phyloP scores from a whole-genome alignment of 2,797 vertebrate genomes.

The Simalia tracyae region DNA sequence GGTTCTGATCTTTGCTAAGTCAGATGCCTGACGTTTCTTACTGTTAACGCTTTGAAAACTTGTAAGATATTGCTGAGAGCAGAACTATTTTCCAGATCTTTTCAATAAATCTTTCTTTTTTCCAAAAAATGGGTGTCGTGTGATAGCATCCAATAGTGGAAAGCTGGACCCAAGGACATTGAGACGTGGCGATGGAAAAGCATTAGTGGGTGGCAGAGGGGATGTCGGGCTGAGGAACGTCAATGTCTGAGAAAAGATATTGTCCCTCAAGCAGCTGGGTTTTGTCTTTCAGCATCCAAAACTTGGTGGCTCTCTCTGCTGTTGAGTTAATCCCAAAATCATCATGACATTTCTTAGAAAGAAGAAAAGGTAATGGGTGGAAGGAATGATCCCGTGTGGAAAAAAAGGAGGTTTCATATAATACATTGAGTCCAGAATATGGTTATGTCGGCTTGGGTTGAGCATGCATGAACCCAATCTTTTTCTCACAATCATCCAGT shows the following conservation, averaged over 20 bases:
- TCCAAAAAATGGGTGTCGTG: constrained; percentile 51
- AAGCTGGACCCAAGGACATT: neutral
- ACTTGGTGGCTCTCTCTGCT: neutral
- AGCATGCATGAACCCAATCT: neutral
- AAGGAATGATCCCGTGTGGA: neutral
- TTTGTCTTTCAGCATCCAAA: neutral
- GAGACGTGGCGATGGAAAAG: fast-evolving
- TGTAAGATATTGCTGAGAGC: constrained; percentile 76
- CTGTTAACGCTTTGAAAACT: constrained; percentile 68
- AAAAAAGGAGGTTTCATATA: neutral
- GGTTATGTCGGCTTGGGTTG: no score
- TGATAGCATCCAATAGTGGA: neutral
- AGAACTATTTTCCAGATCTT: constrained; percentile 77
- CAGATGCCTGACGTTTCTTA: constrained; percentile 76
- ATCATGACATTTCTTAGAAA: neutral
- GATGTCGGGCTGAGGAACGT: no score
- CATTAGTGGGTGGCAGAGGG: neutral
- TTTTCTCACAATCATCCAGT: neutral
- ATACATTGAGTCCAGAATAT: neutral
- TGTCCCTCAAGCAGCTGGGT: neutral
- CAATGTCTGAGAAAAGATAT: neutral
- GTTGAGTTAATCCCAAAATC: neutral
- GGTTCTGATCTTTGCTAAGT: constrained; percentile 55
- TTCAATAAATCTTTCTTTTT: constrained; percentile 85
- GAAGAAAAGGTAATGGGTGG: neutral